Evolutionary conservation across 2,797 vertebrate species (phyloP), one percentile per base, ranked within the genome.

Genomic region (Erethizon dorsatum): DNA sequence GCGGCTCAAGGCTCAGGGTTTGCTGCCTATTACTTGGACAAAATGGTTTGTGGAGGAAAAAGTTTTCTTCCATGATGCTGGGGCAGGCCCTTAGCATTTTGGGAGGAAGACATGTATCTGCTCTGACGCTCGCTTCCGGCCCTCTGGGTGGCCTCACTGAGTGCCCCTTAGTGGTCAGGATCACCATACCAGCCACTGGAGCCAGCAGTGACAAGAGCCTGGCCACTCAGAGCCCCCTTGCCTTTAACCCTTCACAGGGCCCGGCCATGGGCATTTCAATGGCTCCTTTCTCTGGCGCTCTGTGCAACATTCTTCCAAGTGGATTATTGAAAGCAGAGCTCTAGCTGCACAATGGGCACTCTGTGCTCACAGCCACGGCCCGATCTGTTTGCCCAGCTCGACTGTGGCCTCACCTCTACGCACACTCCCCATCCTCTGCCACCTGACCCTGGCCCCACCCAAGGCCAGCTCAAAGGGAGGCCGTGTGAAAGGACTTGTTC

Each of bases 281-380:
- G 98, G 97, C 96, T 98, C 97, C 98, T 99, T 99, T 99, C 98
- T 99, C 98, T 98, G 83, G n/a, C 83, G 75, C 97, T 97, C 99
- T 99, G 98, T 99, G 98, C 98, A 95, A 98, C 98, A 99, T 99
- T 99, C 98, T 99, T 98, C 97, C 97, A 57, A 96, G 97, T 73
- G 97, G 97, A 98, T 98, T 99, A 99, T 98, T 99, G 98, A 98
- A 98, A 98, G 98, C 98, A 99, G 98, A 99, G 98, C 98, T 98
- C 98, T 69, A 75, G 93, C 95, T 90, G 98, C 98, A 99, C 99
- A 99, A 99, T 98, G 98, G 97, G 96, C 94, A 96, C 98, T 99
- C 99, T 99, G 99, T 98, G 97, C 97, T 98, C 98, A 96, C 90
- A 98, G 98, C 86, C 97, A 79, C 98, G 98, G 98, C 98, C 98